Conservation (phyloP, 2,113 vertebrate genomes). For the Melanerpes aurifrons region DNA sequence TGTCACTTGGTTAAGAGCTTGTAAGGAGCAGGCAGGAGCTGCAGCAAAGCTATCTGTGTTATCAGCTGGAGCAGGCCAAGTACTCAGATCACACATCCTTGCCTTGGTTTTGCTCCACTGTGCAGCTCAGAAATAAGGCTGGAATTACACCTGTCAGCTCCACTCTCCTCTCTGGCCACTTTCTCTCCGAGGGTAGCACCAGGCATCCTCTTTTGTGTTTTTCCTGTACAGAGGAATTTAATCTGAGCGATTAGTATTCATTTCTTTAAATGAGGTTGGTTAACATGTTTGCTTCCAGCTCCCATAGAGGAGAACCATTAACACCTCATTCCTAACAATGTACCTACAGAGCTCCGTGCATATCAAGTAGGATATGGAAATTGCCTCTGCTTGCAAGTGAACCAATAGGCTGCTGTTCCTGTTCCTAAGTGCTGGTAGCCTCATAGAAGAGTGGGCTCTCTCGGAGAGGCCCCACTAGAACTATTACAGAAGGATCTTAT, state of each 20-base stretch:
- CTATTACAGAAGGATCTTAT: neutral
- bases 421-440: neutral
- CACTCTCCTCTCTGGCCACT: neutral
- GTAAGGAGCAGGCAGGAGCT: neutral
- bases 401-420: neutral
- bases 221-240: neutral
- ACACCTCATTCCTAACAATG: neutral
- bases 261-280: conserved; percentile 30
- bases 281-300: neutral
- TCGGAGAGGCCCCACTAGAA: neutral
- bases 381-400: neutral
- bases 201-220: neutral
- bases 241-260: neutral
- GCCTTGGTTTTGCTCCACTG: neutral
- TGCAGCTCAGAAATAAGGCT: neutral
- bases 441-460: neutral
- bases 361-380: neutral
- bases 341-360: neutral
- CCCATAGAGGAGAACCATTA: neutral
- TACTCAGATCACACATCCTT: neutral
- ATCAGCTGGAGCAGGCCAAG: neutral
- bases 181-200: neutral
- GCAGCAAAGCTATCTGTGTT: neutral
- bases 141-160: neutral
- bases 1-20: neutral